These are phyloP conservation scores for Dimorphilus gyrociliatus DNA, from an alignment of 2,888 invertebrate genomes.

Conservation along the genomic window DNA sequence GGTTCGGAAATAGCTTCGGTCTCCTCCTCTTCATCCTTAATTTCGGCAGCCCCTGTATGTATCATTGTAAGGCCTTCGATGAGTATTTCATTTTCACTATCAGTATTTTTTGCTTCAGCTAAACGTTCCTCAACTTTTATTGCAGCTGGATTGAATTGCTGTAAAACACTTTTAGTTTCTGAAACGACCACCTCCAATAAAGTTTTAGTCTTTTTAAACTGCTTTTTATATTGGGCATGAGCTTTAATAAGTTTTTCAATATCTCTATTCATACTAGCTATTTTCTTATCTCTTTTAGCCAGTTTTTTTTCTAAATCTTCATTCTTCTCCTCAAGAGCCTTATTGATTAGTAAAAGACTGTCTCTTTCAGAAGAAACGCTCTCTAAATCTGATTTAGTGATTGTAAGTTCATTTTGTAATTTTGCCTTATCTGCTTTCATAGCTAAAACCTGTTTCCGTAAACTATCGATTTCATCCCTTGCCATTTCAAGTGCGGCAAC, in stretches of 20 bases:
- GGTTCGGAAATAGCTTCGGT: background rate
- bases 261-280: constrained; percentile 15
- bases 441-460: constrained; percentile 5
- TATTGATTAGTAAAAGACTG: background rate
- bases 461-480: constrained; percentile 13
- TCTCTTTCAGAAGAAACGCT: background rate
- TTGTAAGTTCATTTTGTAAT: background rate
- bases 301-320: constrained; percentile 4
- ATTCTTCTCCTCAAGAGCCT: constrained; percentile 1
- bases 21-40: constrained; percentile 2
- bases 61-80: too few species aligned
- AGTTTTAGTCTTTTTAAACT: too few species aligned
- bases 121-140: background rate
- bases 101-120: constrained; percentile 1
- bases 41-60: background rate
- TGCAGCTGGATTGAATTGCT: too few species aligned
- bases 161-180: too few species aligned
- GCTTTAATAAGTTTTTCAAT: constrained; percentile 23
- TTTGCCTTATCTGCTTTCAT: constrained; percentile 1
- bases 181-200: too few species aligned
- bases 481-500: constrained; percentile 16
- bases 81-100: too few species aligned
- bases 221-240: constrained; percentile 14
- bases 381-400: background rate
- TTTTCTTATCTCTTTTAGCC: constrained; percentile 3